Base-by-base conservation (phyloP, 92 coral and sea anemone genomes). In the Ricordea florida region DNA sequence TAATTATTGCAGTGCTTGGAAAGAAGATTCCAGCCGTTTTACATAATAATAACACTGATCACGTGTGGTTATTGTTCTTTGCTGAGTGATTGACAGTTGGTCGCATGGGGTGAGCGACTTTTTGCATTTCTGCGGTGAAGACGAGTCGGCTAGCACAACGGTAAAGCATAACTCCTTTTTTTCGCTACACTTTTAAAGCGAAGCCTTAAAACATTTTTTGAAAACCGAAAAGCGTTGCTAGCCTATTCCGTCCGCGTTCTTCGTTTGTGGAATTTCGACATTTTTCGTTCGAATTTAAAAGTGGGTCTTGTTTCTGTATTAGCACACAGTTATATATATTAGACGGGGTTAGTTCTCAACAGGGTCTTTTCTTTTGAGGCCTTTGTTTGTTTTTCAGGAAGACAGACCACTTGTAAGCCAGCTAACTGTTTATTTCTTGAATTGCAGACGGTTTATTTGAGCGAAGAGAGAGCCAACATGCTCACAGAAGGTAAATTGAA, bases 211-310 rank as follows among this genome's bases (percentile, higher is more conserved):
- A 70, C 53, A 38, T 42, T 53, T 53, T 63, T 38, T 70, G 66
- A 70, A 70, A 50, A 52, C 26, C 28, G 6, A 25, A 7, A 52
- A 32, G 53, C 40, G 66, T 70, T 42, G 30, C 40, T 52, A 52
- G 53, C 42, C 17, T 65, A 27, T 70, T 40, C 52, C 77, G 77
- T 70, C 56, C 56, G 64, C 64, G 30, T 27, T 42, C 6, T 42
- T 41, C 77, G 66, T 40, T 51, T 56, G 25, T 38, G 46, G 40
- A 41, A 29, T 33, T 70, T 70, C 40, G 65, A 56, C 42, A 33
- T 83, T 82, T 76, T 87, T 87, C 87, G 70, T 57, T 74, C 72
- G 84, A 87, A 87, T 74, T 90, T 56, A 90, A 90, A 90, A 90
- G 92, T 87, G 91, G 85, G 87, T 77, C 75, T 89, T 73, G 68